Evolutionary conservation across 92 coral and sea anemone species (phyloP), one percentile per base, ranked within the genome.

Genomic region (Umimayanthus kanabou): DNA sequence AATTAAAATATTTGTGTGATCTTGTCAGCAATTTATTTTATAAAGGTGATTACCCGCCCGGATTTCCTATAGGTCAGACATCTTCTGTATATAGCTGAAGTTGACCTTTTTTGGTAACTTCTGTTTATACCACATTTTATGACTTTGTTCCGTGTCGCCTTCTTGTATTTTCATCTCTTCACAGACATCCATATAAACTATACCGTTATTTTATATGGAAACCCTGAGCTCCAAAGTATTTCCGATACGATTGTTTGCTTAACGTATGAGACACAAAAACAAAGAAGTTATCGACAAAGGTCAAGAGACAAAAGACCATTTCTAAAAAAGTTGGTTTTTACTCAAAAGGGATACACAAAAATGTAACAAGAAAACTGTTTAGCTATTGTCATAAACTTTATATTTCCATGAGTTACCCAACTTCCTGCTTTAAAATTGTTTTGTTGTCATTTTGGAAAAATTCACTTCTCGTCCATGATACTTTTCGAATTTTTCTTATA

Each of bases 21-120:
- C 11, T 7, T 33, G 20, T 1, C 7, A 39, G 23, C 43, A 53
- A 11, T 25, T 18, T 26, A 28, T 39, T 65, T 37, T 18, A 65
- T 8, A 15, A 57, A 15, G 49, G 13, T 81, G 23, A 5, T 81
- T 82, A 26, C 45, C 10, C 70, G 50, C 65, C 37, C 78, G 77
- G 87, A 83, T 83, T 83, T 83, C 87, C 87, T 43, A 1, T 18
- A 80, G 84, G 71, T 55, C 45, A 55, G 50, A 53, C 45, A 20
- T 80, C 6, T 55, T 6, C 39, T 80, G 71, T 70, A 16, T 69
- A n/a, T 40, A 0, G 42, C 8, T 83, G 42, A 40, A 29, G 5
- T 70, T 83, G 28, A 6, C 87, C 87, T 26, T 69, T 83, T 83
- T 83, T 28, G 87, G 87, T 16, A 69, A 70, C 45, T 1, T 57